Evolutionary conservation across 1,140 invertebrate species (phyloP).

Genomic region (Cepaea nemoralis): DNA sequence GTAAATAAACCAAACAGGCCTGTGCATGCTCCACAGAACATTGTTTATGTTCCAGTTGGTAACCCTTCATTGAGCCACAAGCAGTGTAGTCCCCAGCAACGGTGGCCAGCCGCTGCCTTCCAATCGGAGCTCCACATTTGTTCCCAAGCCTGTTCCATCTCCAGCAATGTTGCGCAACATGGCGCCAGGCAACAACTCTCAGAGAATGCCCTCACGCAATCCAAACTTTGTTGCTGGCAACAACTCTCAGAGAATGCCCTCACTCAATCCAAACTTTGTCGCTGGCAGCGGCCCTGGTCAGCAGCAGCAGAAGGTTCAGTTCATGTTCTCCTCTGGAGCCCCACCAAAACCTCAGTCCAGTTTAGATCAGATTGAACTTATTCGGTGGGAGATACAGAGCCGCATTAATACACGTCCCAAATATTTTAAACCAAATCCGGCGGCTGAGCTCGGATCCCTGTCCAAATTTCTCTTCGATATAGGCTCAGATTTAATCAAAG

Average conservation of each 20-base stretch:
- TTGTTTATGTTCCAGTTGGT: constrained; percentile 11
- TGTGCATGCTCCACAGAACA: background rate
- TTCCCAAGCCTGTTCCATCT: background rate
- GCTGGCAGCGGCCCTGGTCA: background rate
- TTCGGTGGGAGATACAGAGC: constrained; percentile 58
- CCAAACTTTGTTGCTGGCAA: background rate
- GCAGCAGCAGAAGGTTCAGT: background rate
- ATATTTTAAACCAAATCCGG: constrained; percentile 56
- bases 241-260: background rate
- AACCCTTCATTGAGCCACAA: background rate
- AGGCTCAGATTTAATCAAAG: constrained; percentile 90
- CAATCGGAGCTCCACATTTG: background rate
- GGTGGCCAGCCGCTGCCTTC: background rate
- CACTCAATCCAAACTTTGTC: background rate
- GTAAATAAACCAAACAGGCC: constrained; percentile 59
- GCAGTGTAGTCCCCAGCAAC: constrained; percentile 4
- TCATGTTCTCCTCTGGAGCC: constrained; percentile 61
- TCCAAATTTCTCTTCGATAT: constrained; percentile 94
- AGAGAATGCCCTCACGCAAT: background rate
- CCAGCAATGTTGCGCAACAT: background rate
- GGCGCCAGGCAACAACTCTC: background rate
- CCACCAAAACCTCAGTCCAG: constrained; percentile 79
- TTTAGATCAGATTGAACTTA: constrained; percentile 58
- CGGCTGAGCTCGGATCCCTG: constrained; percentile 76
- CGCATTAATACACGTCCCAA: constrained; percentile 58